phyloP scores from a whole-genome alignment of 1,140 invertebrate species.

The Drosophila repletoides region DNA sequence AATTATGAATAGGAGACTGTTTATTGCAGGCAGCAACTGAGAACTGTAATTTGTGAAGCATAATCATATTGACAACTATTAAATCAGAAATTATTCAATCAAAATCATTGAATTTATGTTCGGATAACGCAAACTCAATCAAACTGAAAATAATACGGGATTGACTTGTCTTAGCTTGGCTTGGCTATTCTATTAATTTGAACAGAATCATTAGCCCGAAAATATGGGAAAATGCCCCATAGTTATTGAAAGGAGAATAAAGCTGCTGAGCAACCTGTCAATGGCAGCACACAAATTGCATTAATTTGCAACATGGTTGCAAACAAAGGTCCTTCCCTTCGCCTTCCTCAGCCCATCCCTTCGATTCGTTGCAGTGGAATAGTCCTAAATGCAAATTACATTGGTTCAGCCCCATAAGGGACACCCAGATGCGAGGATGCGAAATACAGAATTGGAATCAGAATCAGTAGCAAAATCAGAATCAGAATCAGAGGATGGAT shows the following conservation, averaged over 20 bases:
- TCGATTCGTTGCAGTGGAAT: not conserved
- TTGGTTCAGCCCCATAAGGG: not conserved
- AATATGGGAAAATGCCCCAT: too few relatives aligned
- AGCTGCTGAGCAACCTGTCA: constrained; percentile 39
- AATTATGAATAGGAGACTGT: too few relatives aligned
- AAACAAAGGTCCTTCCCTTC: constrained; percentile 22
- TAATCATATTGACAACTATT: not conserved
- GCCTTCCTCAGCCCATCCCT: not conserved
- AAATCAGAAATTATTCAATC: not conserved
- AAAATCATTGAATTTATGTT: too few relatives aligned
- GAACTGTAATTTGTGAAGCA: too few relatives aligned
- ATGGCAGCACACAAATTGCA: constrained; percentile 59
- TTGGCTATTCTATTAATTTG: not conserved
- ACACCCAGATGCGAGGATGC: not conserved
- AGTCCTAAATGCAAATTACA: constrained; percentile 40
- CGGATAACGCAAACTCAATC: too few relatives aligned
- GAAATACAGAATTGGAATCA: not conserved
- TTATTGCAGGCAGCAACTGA: too few relatives aligned
- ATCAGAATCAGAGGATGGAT: constrained; percentile 8
- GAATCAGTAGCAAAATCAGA: not conserved
- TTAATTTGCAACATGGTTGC: constrained; percentile 56
- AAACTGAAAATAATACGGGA: too few relatives aligned
- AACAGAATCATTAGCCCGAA: not conserved
- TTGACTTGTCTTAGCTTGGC: too few relatives aligned
- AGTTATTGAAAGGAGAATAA: not conserved